Conservation (phyloP, 2,888 invertebrate genomes). For the Diogma glabrata region DNA sequence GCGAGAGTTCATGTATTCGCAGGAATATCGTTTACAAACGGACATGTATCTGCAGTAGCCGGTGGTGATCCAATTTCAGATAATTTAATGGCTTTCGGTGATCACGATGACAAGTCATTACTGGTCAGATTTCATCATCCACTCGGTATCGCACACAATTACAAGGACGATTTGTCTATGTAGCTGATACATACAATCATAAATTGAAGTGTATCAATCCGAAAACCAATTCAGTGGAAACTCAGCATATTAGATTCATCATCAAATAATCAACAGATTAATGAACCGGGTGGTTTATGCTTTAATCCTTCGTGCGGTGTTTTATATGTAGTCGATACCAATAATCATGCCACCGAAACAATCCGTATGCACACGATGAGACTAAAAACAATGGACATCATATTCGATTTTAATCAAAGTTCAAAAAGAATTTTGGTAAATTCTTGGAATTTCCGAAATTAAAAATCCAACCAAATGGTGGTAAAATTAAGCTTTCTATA, state of each 20-base stretch:
- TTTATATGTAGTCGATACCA: slow-evolving; percentile 80
- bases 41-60: slow-evolving; percentile 70
- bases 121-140: slow-evolving; percentile 84
- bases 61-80: slow-evolving; percentile 84
- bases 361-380: slow-evolving; percentile 25
- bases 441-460: not conserved
- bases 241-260: slow-evolving; percentile 30
- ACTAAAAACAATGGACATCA: not conserved
- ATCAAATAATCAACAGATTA: slow-evolving; percentile 44
- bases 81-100: slow-evolving; percentile 88
- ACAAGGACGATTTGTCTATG: slow-evolving; percentile 60
- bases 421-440: too few species aligned
- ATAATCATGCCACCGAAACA: slow-evolving; percentile 53
- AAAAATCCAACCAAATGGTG: too few species aligned
- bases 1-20: slow-evolving; percentile 83
- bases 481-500: too few species aligned
- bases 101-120: slow-evolving; percentile 63
- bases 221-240: slow-evolving; percentile 46
- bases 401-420: not conserved
- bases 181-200: slow-evolving; percentile 89
- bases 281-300: slow-evolving; percentile 77
- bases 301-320: slow-evolving; percentile 46
- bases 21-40: slow-evolving; percentile 57
- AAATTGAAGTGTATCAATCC: slow-evolving; percentile 69
- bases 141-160: slow-evolving; percentile 58